phyloP scores from a whole-genome alignment of 2,113 vertebrate species.

The Hydropotes inermis region DNA sequence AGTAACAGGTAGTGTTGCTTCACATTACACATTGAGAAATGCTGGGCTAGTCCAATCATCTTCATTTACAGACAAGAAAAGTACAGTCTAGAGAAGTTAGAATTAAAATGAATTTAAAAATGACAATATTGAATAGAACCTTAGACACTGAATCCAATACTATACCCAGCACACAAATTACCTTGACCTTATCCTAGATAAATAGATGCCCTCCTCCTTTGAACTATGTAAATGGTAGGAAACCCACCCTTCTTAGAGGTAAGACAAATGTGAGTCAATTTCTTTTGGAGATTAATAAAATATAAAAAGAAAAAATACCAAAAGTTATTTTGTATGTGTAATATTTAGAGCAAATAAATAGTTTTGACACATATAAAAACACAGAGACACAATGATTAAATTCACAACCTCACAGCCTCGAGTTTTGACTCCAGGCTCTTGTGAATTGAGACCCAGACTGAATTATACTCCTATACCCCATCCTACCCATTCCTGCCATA shows the following conservation, averaged over 20 bases:
- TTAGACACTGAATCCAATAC: background rate
- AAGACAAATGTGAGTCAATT: background rate
- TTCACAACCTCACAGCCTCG: background rate
- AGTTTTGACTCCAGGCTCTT: background rate
- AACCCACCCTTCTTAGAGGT: background rate
- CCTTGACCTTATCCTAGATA: background rate
- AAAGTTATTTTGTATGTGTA: background rate
- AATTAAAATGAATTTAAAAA: background rate
- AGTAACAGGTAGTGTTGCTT: background rate
- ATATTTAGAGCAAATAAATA: background rate
- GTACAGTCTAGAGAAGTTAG: background rate
- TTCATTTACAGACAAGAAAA: background rate
- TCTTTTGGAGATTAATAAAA: background rate
- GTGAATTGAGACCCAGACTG: background rate
- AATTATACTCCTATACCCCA: background rate
- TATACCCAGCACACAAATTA: background rate
- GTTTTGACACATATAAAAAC: background rate
- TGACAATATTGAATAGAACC: background rate
- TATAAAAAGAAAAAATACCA: background rate
- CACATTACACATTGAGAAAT: background rate
- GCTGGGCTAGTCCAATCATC: background rate
- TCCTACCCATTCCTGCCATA: accelerated
- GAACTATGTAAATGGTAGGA: background rate
- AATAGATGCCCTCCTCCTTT: background rate
- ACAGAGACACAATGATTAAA: background rate